Evolutionary conservation across 2,888 invertebrate genomes (phyloP).

Genomic region (Athripsodes cinereus): DNA sequence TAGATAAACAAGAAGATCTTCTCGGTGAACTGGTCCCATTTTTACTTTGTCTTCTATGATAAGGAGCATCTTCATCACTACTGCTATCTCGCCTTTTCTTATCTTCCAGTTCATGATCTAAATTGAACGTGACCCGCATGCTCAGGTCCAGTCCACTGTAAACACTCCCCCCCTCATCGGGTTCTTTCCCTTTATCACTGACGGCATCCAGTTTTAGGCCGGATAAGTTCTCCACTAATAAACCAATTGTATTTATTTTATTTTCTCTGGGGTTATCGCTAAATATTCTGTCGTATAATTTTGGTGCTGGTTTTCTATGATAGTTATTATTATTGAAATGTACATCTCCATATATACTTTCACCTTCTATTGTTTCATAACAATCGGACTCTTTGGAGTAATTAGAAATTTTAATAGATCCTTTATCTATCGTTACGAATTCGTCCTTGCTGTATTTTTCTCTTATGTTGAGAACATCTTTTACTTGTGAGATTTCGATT

Average conservation of each 20-base stretch:
- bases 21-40: conserved; percentile 27
- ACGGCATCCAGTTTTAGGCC: conserved; percentile 18
- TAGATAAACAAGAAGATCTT: conserved; percentile 27
- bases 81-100: conserved; percentile 28
- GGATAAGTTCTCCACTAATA: conserved; percentile 12
- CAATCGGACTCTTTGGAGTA: conserved; percentile 8
- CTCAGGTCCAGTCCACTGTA: conserved; percentile 20
- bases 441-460: conserved; percentile 1
- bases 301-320: conserved; percentile 4
- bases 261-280: conserved; percentile 14
- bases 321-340: conserved; percentile 11
- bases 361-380: conserved; percentile 17
- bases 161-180: conserved; percentile 9
- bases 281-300: conserved; percentile 25
- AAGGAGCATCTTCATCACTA: conserved; percentile 25
- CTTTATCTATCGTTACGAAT: neutral
- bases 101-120: conserved; percentile 30
- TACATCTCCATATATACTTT: conserved; percentile 22
- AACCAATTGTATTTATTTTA: conserved; percentile 12
- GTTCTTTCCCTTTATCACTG: neutral
- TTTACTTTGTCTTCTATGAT: conserved; percentile 25
- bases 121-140: conserved; percentile 29
- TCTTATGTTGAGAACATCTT: neutral
- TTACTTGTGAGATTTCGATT: neutral
- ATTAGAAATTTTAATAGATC: neutral